Evolutionary conservation across 2,113 vertebrate genomes (phyloP).

Genomic region (Grammomys surdaster): DNA sequence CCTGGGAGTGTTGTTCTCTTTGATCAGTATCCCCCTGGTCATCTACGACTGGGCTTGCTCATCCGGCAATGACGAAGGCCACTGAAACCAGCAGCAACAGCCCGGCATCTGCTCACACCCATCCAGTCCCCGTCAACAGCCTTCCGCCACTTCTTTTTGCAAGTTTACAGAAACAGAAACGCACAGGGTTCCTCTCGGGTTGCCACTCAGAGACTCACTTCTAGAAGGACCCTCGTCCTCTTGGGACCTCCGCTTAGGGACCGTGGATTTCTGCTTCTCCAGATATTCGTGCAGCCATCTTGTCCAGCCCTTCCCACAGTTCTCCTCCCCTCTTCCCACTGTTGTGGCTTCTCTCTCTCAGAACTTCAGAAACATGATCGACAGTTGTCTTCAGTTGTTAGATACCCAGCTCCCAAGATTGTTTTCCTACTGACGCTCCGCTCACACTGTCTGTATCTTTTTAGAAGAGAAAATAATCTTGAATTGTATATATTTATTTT

Average conservation of each 20-base stretch:
- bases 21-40: conserved; percentile 90
- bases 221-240: conserved; percentile 61
- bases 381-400: conserved; percentile 61
- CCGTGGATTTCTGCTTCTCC: conserved; percentile 41
- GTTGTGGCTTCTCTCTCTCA: conserved; percentile 61
- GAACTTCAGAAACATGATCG: conserved; percentile 70
- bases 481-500: conserved; percentile 81
- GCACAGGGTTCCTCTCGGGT: conserved; percentile 73
- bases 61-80: conserved; percentile 60
- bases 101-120: conserved; percentile 74
- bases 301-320: conserved; percentile 54
- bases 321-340: conserved; percentile 60
- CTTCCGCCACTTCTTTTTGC: conserved; percentile 81
- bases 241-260: conserved; percentile 74
- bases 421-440: conserved; percentile 67
- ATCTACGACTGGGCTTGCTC: conserved; percentile 90
- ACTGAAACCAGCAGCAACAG: conserved; percentile 78
- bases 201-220: conserved; percentile 75
- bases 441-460: conserved; percentile 61
- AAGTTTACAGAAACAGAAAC: conserved; percentile 84
- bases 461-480: conserved; percentile 82
- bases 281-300: conserved; percentile 2
- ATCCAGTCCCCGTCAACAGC: conserved; percentile 79
- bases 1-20: conserved; percentile 88
- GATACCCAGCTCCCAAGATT: conserved; percentile 65